Evolutionary conservation across 37 sponge, comb jelly and placozoan genomes (phyloP).

Genomic region (Oscarella lobularis): DNA sequence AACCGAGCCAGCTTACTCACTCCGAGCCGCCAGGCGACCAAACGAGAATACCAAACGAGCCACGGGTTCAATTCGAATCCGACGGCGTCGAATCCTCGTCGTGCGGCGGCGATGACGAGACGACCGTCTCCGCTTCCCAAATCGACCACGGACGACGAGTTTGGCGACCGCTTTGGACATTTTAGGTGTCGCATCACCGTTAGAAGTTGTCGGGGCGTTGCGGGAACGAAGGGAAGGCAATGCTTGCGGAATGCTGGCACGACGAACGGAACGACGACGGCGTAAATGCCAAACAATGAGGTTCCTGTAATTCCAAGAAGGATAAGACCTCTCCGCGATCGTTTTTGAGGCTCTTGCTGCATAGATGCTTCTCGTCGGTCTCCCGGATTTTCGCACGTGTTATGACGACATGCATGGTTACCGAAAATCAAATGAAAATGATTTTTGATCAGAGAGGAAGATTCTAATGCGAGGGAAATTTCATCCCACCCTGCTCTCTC

Average conservation of each 20-base stretch:
- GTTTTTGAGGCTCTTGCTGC: not conserved
- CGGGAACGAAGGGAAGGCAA: conserved; percentile 19
- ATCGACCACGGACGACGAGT: conserved; percentile 10
- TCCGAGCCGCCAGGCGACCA: not conserved
- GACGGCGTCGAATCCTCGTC: conserved; percentile 9
- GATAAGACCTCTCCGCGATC: not conserved
- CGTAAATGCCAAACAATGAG: not conserved
- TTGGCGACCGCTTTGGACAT: not conserved
- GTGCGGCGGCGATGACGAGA: conserved; percentile 23
- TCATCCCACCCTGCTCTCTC: too few relatives aligned
- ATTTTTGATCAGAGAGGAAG: too few relatives aligned
- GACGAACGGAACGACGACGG: conserved; percentile 17
- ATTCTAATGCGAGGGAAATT: too few relatives aligned
- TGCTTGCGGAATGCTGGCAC: conserved; percentile 15
- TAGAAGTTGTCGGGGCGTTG: conserved; percentile 12
- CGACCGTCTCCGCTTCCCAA: conserved; percentile 28
- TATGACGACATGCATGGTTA: too few relatives aligned
- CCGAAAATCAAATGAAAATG: too few relatives aligned
- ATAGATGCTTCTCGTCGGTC: too few relatives aligned
- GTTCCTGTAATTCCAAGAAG: not conserved
- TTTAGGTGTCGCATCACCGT: not conserved
- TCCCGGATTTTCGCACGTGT: too few relatives aligned
- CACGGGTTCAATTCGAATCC: conserved; percentile 21
- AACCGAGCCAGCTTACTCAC: conserved; percentile 6
- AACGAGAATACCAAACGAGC: conserved; percentile 17